Percentiles rank a stretch among this genome's conserved stretches.
These are phyloP conservation scores for Oryzaephilus surinamensis DNA, from an alignment of 1,140 invertebrate genomes.

Conservation along the genomic window DNA sequence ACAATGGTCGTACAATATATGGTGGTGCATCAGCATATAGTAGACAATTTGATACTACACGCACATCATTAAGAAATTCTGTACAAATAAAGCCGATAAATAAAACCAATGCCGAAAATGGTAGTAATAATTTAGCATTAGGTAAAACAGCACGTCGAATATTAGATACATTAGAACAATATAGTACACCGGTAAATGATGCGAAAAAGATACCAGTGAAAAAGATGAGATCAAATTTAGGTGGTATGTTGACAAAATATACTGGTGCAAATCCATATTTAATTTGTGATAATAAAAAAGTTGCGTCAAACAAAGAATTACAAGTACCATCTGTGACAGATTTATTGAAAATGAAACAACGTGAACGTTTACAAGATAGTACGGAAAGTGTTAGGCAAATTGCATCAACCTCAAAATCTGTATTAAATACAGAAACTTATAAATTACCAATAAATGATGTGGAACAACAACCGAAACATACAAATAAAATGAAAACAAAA, in stretches of 20 bases:
- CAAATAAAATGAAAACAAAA: constrained; percentile 40
- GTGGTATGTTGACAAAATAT: constrained; percentile 20
- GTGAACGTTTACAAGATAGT: constrained; percentile 47
- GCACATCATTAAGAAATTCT: constrained; percentile 11
- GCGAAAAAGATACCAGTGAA: constrained; percentile 55
- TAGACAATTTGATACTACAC: constrained; percentile 31
- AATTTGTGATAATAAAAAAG: constrained; percentile 14
- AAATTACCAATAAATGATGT: constrained; percentile 27
- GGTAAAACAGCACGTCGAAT: constrained; percentile 55
- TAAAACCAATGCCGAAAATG: constrained; percentile 15
- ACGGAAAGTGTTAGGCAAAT: constrained; percentile 52
- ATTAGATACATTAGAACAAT: constrained; percentile 59
- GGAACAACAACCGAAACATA: constrained; percentile 24
- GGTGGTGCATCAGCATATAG: constrained; percentile 63
- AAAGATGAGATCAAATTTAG: constrained; percentile 5
- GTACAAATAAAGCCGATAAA: constrained; percentile 42
- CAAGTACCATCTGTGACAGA: constrained; percentile 47
- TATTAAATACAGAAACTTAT: constrained; percentile 30
- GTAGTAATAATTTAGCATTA: constrained; percentile 19
- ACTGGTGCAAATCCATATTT: constrained; percentile 26
- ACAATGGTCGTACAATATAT: constrained; percentile 66
- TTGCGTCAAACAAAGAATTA: constrained; percentile 38
- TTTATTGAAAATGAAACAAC: constrained; percentile 47
- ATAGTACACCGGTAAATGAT: constrained; percentile 60
- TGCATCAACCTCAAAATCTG: constrained; percentile 41